Base-by-base conservation (phyloP, 2,797 vertebrate genomes). In the Siniperca undulata region DNA sequence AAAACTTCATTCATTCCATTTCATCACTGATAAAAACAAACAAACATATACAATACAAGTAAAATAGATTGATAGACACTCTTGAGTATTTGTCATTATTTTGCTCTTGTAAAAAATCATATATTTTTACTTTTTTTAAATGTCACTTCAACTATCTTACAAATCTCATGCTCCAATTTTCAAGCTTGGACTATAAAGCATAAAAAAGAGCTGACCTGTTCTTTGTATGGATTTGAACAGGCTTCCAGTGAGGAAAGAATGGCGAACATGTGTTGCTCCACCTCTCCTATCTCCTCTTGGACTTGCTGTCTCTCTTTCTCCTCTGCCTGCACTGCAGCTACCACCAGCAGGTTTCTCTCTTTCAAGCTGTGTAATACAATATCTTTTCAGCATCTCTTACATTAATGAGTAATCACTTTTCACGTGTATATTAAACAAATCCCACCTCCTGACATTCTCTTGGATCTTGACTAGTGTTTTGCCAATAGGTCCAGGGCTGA, bases 391-490 rank as follows among this genome's bases (percentile, higher is more conserved):
- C 62, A 73, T 70, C 27, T 74, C n/a, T 14, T 20, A 72, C 59
- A 81, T 80, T n/a, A 65, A 70, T 52, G 0, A 53, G 5, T 36
- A 8, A 74, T 68, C 17, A 20, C 22, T 70, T n/a, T 60, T 14
- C 50, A 36, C 19, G 12, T 50, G 8, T n/a, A 67, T 30, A 72
- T 48, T 11, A 59, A 82, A 50, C 7, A 60, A 77, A 76, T 40
- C 86, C 20, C 62, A 99, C 98, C 95, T 96, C 84, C 87, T 87
- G 83, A 96, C 95, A 66, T 94, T 94, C 30, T 96, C 95, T 60
- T 96, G 95, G 95, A 98, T 97, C 73, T 95, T 89, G 36, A 89
- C 90, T 71, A 99, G 95, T 53, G 96, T 96, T 86, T 94, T 89
- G 36, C 91, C 89, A 8, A 95, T 78, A 1, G 96, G 94, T 66